Percentiles rank a stretch among this genome's conserved stretches.
Conservation (phyloP, 1,140 invertebrate genomes). For the Lutraria rhynchaena region DNA sequence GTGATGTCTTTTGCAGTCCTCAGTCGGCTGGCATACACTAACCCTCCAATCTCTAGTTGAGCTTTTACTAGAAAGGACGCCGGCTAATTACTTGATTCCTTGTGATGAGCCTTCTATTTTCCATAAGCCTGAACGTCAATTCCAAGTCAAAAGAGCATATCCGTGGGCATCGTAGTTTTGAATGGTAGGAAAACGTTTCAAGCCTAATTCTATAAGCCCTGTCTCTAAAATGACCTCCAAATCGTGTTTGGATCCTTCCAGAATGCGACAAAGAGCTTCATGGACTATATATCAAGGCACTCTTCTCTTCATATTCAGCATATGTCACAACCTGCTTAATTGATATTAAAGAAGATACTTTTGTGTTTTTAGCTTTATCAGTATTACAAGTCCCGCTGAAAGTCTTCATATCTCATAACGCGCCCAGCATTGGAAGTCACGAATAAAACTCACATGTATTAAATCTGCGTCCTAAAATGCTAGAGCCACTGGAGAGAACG, state of each 20-base stretch:
- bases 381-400: background rate
- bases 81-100: no score
- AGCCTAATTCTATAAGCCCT: background rate
- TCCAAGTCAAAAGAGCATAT: background rate
- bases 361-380: background rate
- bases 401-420: background rate
- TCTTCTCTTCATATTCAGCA: background rate
- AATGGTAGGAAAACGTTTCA: background rate
- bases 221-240: background rate
- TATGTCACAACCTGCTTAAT: background rate
- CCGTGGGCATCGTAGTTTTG: background rate
- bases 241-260: background rate
- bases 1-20: background rate
- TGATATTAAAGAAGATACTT: background rate
- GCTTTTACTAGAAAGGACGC: background rate
- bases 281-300: background rate
- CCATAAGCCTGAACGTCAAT: background rate
- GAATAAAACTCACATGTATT: background rate
- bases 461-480: slow-evolving; percentile 8
- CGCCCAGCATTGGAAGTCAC: background rate
- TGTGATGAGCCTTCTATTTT: background rate
- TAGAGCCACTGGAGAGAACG: background rate
- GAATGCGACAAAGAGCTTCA: background rate
- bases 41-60: background rate
- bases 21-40: slow-evolving; percentile 1